Conservation (phyloP, 1,140 invertebrate species). For the Listronotus oregonensis region DNA sequence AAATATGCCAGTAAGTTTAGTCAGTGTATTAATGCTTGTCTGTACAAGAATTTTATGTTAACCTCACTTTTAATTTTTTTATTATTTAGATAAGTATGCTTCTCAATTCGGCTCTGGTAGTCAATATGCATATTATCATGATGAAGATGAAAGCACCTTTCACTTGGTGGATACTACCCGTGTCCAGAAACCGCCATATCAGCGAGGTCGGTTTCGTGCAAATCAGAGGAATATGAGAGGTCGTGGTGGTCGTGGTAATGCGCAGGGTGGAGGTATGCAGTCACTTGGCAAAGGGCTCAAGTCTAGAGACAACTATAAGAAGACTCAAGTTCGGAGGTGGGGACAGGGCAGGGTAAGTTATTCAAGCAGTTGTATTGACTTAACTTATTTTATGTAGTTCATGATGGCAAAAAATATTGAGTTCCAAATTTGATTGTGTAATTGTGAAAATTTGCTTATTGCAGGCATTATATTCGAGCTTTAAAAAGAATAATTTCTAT, state of each 20-base stretch:
- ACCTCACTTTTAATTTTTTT: constrained; percentile 2
- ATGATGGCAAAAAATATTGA: no score
- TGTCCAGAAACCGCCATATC: constrained; percentile 88
- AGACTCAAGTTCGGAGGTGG: constrained; percentile 79
- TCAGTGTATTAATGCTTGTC: not conserved
- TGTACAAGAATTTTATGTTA: not conserved
- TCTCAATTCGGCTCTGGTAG: constrained; percentile 93
- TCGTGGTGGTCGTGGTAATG: constrained; percentile 71
- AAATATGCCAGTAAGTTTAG: constrained; percentile 86
- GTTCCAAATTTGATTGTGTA: no score
- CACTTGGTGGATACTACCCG: constrained; percentile 94
- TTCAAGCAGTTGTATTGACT: no score
- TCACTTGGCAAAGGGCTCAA: constrained; percentile 64
- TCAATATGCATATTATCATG: constrained; percentile 97
- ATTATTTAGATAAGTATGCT: constrained; percentile 85
- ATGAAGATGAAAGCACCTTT: constrained; percentile 98
- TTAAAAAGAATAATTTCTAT: no score
- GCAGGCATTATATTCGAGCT: no score
- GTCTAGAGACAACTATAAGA: constrained; percentile 64
- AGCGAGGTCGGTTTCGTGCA: constrained; percentile 82
- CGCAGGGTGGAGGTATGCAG: constrained; percentile 67
- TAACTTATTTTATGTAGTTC: no score
- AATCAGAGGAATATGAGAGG: constrained; percentile 82
- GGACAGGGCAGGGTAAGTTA: constrained; percentile 80
- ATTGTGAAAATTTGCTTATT: no score